phyloP scores from a whole-genome alignment of 2,888 invertebrate genomes.

The Drosophila pseudotalamancana region DNA sequence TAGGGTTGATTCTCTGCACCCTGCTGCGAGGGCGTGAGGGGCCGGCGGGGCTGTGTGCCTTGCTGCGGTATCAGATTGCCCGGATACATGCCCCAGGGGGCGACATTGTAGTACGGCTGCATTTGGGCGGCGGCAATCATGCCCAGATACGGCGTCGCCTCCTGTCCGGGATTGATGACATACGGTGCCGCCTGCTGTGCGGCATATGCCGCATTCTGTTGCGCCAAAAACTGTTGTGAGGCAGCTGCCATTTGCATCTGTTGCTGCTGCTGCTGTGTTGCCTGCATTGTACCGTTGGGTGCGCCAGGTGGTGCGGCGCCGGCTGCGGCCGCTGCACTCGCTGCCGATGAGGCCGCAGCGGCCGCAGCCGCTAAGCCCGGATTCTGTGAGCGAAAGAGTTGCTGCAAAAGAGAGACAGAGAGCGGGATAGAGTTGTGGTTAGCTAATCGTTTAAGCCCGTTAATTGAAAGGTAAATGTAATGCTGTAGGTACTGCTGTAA shows the following conservation, averaged over 20 bases:
- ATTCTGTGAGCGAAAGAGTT: slow-evolving; percentile 95
- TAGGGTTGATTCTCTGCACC: slow-evolving; percentile 84
- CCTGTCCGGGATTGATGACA: slow-evolving; percentile 92
- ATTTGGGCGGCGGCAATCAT: slow-evolving; percentile 92
- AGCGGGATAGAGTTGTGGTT: background rate
- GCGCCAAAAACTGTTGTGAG: slow-evolving; percentile 91
- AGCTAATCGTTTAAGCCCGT: background rate
- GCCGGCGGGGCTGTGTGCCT: slow-evolving; percentile 89
- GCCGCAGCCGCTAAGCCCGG: slow-evolving; percentile 87
- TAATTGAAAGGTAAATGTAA: background rate
- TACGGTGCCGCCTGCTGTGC: slow-evolving; percentile 92
- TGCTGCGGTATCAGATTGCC: slow-evolving; percentile 90
- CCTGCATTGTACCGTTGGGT: slow-evolving; percentile 89
- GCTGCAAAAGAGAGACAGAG: slow-evolving; percentile 85
- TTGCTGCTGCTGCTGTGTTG: slow-evolving; percentile 86
- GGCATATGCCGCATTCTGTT: slow-evolving; percentile 86
- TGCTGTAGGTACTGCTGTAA: slow-evolving; percentile 20
- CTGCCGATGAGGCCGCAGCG: slow-evolving; percentile 85
- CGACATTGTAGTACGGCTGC: slow-evolving; percentile 93
- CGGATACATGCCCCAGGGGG: slow-evolving; percentile 97
- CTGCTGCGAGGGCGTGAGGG: slow-evolving; percentile 91
- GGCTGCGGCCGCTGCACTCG: slow-evolving; percentile 82
- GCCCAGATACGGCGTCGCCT: slow-evolving; percentile 91
- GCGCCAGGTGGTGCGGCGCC: slow-evolving; percentile 85
- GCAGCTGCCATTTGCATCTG: slow-evolving; percentile 88